Evolutionary conservation across 2,888 invertebrate genomes (phyloP).

Genomic region (Lepidochrysops patricia): DNA sequence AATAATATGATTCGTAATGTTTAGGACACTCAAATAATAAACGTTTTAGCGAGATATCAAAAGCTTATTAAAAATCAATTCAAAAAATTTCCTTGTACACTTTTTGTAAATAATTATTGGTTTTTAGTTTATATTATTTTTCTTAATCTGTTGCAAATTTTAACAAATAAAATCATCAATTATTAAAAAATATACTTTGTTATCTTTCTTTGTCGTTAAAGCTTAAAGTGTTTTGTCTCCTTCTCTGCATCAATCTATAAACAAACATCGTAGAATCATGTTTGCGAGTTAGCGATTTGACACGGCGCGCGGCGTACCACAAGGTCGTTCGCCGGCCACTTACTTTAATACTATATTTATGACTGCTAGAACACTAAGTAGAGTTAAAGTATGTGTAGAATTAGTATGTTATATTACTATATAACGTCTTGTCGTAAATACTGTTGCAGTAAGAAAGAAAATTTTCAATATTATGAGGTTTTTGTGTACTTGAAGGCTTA

Average conservation of each 20-base stretch:
- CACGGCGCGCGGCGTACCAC: conserved; percentile 42
- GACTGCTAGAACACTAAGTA: neutral
- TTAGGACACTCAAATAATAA: no score
- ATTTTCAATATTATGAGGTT: neutral
- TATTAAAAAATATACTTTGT: no score
- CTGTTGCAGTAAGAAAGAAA: neutral
- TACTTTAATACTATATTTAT: conserved; percentile 21
- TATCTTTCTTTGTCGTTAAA: neutral
- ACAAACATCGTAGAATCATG: conserved; percentile 33
- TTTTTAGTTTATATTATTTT: no score
- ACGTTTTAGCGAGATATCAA: no score
- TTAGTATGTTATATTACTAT: neutral
- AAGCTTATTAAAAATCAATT: no score
- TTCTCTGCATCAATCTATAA: neutral
- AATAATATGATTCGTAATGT: no score
- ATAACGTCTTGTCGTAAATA: neutral
- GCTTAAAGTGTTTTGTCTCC: neutral
- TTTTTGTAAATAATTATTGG: no score
- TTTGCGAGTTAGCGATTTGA: conserved; percentile 40
- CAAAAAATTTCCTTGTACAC: no score
- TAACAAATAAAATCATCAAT: no score
- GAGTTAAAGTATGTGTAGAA: neutral
- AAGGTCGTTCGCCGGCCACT: conserved; percentile 40
- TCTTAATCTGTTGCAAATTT: no score
- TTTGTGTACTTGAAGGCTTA: neutral